These are phyloP conservation scores for Callopanchax toddi DNA, from an alignment of 2,113 vertebrate species.

Conservation along the genomic window DNA sequence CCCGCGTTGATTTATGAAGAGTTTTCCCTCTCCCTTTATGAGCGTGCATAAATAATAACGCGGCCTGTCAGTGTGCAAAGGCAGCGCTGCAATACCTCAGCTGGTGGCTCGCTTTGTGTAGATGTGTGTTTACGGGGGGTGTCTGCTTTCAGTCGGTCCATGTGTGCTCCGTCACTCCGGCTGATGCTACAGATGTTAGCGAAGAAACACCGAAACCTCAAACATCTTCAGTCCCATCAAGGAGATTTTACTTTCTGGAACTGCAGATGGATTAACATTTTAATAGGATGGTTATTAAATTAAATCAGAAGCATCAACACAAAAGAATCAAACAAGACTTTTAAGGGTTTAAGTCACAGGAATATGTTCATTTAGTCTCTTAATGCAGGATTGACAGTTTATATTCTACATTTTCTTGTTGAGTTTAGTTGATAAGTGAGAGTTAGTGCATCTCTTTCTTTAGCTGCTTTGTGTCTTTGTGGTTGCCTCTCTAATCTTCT, in stretches of 20 bases:
- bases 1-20: constrained; percentile 73
- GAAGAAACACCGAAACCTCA: background rate
- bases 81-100: constrained; percentile 46
- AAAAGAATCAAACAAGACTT: constrained; percentile 6
- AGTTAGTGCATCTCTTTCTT: constrained; percentile 3
- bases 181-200: constrained; percentile 32
- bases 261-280: too few species aligned
- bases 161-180: constrained; percentile 44
- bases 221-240: background rate
- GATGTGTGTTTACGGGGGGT: constrained; percentile 10
- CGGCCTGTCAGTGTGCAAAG: constrained; percentile 47
- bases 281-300: too few species aligned
- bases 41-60: constrained; percentile 78
- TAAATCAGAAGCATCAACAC: too few species aligned
- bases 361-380: constrained; percentile 15
- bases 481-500: background rate
- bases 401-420: background rate
- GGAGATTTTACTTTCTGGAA: background rate
- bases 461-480: constrained; percentile 14
- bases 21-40: constrained; percentile 75
- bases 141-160: constrained; percentile 13
- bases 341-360: too few species aligned
- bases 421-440: constrained; percentile 12
- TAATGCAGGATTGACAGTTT: constrained; percentile 10
- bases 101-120: constrained; percentile 44